Conservation (phyloP, 2,113 vertebrate species). For the Poecilia latipinna region DNA sequence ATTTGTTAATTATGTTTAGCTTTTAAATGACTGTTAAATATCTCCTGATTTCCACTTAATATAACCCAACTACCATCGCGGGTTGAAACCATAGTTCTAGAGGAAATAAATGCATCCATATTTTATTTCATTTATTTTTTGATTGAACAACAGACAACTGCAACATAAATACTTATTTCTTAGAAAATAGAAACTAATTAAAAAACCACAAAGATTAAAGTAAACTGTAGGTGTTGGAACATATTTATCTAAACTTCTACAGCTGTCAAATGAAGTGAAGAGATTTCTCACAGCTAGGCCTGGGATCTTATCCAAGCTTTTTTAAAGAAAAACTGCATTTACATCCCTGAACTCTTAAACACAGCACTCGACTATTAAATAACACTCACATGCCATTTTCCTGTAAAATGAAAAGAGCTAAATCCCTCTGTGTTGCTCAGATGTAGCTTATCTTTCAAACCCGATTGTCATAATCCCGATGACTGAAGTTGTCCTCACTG, state of each 20-base stretch:
- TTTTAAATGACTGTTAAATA: background rate
- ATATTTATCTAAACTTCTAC: background rate
- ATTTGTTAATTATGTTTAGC: background rate
- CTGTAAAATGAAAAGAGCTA: background rate
- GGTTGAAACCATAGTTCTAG: background rate
- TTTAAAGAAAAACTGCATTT: background rate
- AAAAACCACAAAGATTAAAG: background rate
- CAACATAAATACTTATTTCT: background rate
- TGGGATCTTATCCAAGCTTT: background rate
- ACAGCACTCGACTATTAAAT: slow-evolving; percentile 11
- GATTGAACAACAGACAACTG: background rate
- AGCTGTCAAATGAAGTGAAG: background rate
- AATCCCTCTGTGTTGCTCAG: slow-evolving; percentile 8
- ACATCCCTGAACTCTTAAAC: slow-evolving; percentile 4
- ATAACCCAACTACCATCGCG: background rate
- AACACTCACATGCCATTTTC: slow-evolving; percentile 6
- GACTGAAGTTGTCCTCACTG: slow-evolving; percentile 27
- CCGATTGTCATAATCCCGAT: slow-evolving; percentile 24
- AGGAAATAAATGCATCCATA: background rate
- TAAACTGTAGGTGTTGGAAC: background rate
- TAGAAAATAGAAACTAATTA: background rate
- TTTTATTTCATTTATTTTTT: background rate
- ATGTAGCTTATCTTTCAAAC: slow-evolving; percentile 31
- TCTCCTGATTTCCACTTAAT: too few species aligned
- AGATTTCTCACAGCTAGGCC: background rate